phyloP scores from a whole-genome alignment of 92 coral and sea anemone species.

The Blastomussa wellsi region DNA sequence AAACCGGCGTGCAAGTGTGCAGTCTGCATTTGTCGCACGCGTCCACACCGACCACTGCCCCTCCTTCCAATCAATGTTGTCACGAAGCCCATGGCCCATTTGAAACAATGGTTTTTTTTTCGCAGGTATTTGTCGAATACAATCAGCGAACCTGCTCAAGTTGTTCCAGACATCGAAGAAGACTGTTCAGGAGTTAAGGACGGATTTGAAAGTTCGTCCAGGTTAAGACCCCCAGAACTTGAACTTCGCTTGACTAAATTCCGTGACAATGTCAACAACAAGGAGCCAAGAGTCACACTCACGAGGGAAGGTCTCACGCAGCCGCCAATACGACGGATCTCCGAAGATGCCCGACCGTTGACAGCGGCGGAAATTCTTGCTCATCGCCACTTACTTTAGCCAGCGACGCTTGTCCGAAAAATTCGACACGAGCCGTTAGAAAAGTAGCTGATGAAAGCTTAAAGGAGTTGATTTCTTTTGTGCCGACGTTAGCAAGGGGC shows the following conservation, averaged over 20 bases:
- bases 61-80: background rate
- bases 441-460: background rate
- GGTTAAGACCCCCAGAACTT: conserved; percentile 68
- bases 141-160: conserved; percentile 80
- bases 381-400: conserved; percentile 85
- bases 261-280: conserved; percentile 73
- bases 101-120: background rate
- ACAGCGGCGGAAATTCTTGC: conserved; percentile 92
- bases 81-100: background rate
- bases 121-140: conserved; percentile 83
- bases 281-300: conserved; percentile 62
- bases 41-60: background rate
- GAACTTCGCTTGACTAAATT: conserved; percentile 75
- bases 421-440: background rate
- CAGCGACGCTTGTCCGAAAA: conserved; percentile 1
- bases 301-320: conserved; percentile 75
- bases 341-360: conserved; percentile 89
- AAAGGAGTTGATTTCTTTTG: background rate
- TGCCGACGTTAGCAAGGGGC: background rate
- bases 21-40: no score
- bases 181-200: conserved; percentile 22
- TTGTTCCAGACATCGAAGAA: conserved; percentile 85
- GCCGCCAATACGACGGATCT: conserved; percentile 89
- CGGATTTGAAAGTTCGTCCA: conserved; percentile 39
- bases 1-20: no score